Conservation (phyloP, 2,888 invertebrate genomes). For the Horisme vitalbata region DNA sequence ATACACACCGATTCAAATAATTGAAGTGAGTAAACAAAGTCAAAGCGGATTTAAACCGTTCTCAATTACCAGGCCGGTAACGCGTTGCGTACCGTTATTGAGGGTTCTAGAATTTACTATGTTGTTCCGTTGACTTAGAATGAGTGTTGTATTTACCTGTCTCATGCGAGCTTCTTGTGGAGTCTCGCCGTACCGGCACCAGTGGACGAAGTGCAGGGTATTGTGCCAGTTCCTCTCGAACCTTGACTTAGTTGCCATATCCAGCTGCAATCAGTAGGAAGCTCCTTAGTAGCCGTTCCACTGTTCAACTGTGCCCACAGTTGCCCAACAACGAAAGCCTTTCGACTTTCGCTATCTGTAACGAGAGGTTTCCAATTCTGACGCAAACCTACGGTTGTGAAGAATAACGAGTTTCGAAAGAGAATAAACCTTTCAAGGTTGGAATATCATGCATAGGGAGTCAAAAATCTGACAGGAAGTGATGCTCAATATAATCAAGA, state of each 20-base stretch:
- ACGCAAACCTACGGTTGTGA: conserved; percentile 67
- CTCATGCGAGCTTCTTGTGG: conserved; percentile 86
- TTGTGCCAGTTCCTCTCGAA: conserved; percentile 86
- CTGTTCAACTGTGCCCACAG: conserved; percentile 67
- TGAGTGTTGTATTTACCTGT: conserved; percentile 78
- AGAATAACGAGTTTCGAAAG: conserved; percentile 54
- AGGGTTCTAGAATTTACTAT: conserved; percentile 42
- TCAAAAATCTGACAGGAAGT: conserved; percentile 12
- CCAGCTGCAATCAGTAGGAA: conserved; percentile 82
- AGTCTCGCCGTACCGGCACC: conserved; percentile 88
- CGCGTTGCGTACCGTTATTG: conserved; percentile 37
- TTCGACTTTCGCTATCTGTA: conserved; percentile 79
- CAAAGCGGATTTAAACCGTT: conserved; percentile 23
- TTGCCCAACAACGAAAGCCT: conserved; percentile 74
- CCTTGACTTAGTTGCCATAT: conserved; percentile 81
- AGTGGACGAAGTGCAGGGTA: conserved; percentile 86
- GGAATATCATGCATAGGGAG: conserved; percentile 51
- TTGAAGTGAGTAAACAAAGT: conserved; percentile 17
- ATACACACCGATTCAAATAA: conserved; percentile 31
- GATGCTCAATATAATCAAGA: conserved; percentile 33
- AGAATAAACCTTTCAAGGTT: conserved; percentile 54
- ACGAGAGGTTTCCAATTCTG: conserved; percentile 81
- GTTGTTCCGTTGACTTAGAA: conserved; percentile 24
- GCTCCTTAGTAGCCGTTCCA: conserved; percentile 77
- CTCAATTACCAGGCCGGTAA: conserved; percentile 32